These are phyloP conservation scores for Dryas iulia DNA, from an alignment of 1,140 invertebrate species.

Conservation along the genomic window DNA sequence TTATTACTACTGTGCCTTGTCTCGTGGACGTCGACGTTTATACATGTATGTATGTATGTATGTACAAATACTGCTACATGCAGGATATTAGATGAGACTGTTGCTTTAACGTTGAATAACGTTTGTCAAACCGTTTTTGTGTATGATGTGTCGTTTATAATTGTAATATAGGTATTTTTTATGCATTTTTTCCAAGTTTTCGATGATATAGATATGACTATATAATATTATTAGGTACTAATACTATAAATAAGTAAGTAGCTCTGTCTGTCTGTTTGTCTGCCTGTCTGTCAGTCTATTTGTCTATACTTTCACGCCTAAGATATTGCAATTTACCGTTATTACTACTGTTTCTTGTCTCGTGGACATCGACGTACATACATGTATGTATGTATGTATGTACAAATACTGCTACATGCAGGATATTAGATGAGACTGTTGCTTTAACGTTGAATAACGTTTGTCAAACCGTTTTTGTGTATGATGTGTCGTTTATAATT, in stretches of 20 bases:
- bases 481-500: background rate
- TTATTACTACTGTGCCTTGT: slow-evolving; percentile 1
- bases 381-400: background rate
- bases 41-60: background rate
- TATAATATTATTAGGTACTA: too few relatives aligned
- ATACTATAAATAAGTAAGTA: too few relatives aligned
- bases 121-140: background rate
- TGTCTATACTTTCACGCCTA: too few relatives aligned
- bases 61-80: background rate
- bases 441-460: background rate
- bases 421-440: background rate
- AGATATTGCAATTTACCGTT: slow-evolving; percentile 3
- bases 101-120: background rate
- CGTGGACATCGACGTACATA: background rate
- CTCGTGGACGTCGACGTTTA: background rate
- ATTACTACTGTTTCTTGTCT: background rate
- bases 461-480: background rate
- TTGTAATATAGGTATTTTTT: too few relatives aligned
- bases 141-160: background rate
- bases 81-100: background rate
- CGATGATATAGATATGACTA: too few relatives aligned
- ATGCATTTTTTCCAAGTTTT: too few relatives aligned
- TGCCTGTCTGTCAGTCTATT: too few relatives aligned
- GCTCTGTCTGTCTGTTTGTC: too few relatives aligned
- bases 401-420: background rate